Conservation (phyloP, 2,888 invertebrate genomes). For the Seira ritae region DNA sequence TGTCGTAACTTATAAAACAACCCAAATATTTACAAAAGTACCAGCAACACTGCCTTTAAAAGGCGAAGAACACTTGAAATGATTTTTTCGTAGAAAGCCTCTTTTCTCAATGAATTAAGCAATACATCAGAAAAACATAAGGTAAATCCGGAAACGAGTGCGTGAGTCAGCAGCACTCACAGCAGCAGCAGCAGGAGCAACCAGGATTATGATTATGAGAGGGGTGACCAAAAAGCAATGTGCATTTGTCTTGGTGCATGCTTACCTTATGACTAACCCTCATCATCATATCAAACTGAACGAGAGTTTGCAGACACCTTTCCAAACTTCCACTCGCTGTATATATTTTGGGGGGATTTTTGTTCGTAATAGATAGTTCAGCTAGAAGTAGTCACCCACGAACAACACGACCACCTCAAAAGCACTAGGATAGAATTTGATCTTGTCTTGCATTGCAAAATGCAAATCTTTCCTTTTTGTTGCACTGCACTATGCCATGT, state of each 20-base stretch:
- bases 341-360: not conserved
- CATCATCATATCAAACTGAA: constrained; percentile 22
- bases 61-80: constrained; percentile 12
- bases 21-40: constrained; percentile 43
- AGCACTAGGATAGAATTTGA: not conserved
- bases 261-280: constrained; percentile 56
- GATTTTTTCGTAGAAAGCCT: constrained; percentile 25
- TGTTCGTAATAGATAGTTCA: constrained; percentile 22
- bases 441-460: constrained; percentile 17
- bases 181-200: constrained; percentile 19
- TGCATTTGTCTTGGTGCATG: too few species aligned
- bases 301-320: constrained; percentile 45
- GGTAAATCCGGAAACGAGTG: constrained; percentile 51
- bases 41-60: constrained; percentile 21
- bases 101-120: not conserved
- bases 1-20: not conserved
- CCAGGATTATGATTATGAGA: constrained; percentile 27
- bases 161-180: constrained; percentile 30
- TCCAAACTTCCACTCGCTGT: constrained; percentile 11
- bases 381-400: not conserved
- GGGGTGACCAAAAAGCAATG: constrained; percentile 22
- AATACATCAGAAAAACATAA: constrained; percentile 25
- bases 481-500: not conserved
- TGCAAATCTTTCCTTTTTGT: constrained; percentile 17
- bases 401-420: not conserved